These are phyloP conservation scores for Sebastes fasciatus DNA, from an alignment of 2,113 vertebrate species.

Conservation along the genomic window DNA sequence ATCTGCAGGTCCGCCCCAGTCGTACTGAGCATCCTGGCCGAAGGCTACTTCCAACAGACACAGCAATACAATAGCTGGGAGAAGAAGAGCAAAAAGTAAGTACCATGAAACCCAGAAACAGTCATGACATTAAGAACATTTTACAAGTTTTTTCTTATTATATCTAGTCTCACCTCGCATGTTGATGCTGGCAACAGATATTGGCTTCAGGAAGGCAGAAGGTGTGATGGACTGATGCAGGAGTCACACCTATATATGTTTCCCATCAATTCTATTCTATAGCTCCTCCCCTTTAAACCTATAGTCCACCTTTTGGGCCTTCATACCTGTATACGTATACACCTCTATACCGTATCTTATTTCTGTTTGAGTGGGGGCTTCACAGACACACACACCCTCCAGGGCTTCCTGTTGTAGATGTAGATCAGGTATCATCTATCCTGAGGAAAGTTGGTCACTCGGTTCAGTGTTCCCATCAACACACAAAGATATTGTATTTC, in stretches of 20 bases:
- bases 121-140: not conserved
- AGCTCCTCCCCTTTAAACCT: constrained; percentile 32
- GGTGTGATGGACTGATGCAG: constrained; percentile 9
- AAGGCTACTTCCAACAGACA: constrained; percentile 49
- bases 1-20: constrained; percentile 13
- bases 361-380: not conserved
- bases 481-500: not conserved
- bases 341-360: not conserved
- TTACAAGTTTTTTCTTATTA: not conserved
- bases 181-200: constrained; percentile 35
- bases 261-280: not conserved
- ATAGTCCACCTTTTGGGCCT: not conserved
- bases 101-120: not conserved
- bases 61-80: constrained; percentile 45
- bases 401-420: constrained; percentile 56
- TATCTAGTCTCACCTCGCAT: constrained; percentile 73
- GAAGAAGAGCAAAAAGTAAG: not conserved
- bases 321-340: not conserved
- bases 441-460: not conserved
- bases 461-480: constrained; percentile 14
- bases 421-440: constrained; percentile 68
- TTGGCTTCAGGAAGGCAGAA: constrained; percentile 16
- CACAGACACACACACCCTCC: not conserved
- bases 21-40: not conserved
- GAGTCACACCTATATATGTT: constrained; percentile 22